These are phyloP conservation scores for Zaprionus davidi DNA, from an alignment of 1,140 invertebrate species.

Conservation along the genomic window DNA sequence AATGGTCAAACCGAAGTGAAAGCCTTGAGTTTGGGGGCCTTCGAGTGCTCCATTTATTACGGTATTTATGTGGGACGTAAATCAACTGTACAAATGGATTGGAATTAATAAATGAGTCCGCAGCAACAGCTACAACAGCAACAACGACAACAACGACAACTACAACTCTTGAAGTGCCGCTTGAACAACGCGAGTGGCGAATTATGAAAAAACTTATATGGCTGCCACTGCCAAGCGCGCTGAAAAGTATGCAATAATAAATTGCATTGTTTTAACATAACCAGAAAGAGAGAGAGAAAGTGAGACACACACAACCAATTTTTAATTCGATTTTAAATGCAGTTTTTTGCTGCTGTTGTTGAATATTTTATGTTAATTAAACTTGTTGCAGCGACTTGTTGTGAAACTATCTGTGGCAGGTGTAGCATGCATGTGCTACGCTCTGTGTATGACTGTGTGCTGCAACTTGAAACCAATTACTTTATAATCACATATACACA, in stretches of 20 bases:
- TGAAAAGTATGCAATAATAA: conserved; percentile 52
- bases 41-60: conserved; percentile 75
- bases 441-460: conserved; percentile 18
- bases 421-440: neutral
- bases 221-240: conserved; percentile 18
- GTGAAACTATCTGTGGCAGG: conserved; percentile 28
- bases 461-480: conserved; percentile 80
- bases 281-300: neutral
- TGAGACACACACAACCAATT: neutral
- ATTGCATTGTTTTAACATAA: conserved; percentile 28
- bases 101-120: conserved; percentile 80
- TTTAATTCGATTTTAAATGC: conserved; percentile 60
- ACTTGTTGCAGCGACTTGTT: conserved; percentile 67
- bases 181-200: conserved; percentile 11
- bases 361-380: conserved; percentile 82
- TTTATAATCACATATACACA: conserved; percentile 32
- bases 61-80: conserved; percentile 75
- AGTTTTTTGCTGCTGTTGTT: conserved; percentile 41
- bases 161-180: conserved; percentile 24
- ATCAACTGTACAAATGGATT: conserved; percentile 79
- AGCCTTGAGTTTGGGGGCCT: conserved; percentile 55
- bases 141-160: conserved; percentile 16
- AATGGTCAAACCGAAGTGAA: conserved; percentile 32
- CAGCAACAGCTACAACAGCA: conserved; percentile 19
- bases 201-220: conserved; percentile 36